Conservation (phyloP, 2,797 vertebrate genomes). For the Lacerta bilineata region DNA sequence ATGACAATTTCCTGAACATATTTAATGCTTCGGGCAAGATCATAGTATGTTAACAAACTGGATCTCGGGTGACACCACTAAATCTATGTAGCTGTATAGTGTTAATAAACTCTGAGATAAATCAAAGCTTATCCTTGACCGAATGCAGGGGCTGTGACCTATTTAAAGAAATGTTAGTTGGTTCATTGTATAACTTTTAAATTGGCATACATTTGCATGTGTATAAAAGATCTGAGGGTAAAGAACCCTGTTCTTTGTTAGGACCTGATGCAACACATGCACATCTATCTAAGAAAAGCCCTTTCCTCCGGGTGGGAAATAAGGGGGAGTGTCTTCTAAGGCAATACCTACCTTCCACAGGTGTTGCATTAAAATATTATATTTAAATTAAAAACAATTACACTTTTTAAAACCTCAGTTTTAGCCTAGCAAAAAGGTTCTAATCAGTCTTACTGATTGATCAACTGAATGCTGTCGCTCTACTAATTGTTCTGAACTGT, state of each 20-base stretch:
- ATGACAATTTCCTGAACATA: conserved; percentile 92
- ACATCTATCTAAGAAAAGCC: neutral
- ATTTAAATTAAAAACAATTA: conserved; percentile 3
- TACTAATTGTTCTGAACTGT: conserved; percentile 66
- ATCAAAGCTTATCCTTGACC: conserved; percentile 58
- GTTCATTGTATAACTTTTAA: conserved; percentile 12
- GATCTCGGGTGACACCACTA: conserved; percentile 58
- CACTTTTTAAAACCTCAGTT: neutral
- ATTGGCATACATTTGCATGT: neutral
- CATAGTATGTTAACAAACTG: conserved; percentile 74
- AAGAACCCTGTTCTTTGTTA: neutral
- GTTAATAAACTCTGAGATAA: conserved; percentile 50
- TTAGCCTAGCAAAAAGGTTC: neutral
- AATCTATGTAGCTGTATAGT: conserved; percentile 55
- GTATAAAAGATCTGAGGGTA: neutral
- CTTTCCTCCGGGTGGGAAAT: neutral
- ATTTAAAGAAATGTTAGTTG: neutral
- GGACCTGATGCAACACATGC: neutral
- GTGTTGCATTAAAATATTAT: neutral
- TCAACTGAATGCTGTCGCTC: conserved; percentile 11
- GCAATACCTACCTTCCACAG: neutral
- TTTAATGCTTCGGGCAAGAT: conserved; percentile 87
- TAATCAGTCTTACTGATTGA: conserved; percentile 1
- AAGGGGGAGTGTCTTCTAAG: neutral
- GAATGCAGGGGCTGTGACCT: conserved; percentile 9